Evolutionary conservation across 2,797 vertebrate genomes (phyloP).

Genomic region (Choloepus didactylus): DNA sequence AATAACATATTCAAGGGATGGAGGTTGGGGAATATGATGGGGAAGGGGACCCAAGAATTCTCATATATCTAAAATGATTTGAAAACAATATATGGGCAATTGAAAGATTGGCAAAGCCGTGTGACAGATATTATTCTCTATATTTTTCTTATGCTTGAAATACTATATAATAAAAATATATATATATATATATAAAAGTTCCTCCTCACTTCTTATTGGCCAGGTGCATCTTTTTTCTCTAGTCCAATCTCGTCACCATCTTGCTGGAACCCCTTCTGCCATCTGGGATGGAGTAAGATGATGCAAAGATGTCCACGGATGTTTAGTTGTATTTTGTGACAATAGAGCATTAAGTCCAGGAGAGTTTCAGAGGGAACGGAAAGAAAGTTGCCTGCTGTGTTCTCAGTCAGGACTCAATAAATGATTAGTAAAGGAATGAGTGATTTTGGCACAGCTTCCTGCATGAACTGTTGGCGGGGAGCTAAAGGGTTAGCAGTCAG

Average conservation of each 20-base stretch:
- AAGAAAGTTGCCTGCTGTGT: not conserved
- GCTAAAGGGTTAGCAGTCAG: not conserved
- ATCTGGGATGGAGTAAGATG: not conserved
- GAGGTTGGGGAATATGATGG: not conserved
- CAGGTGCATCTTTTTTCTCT: not conserved
- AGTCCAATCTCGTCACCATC: not conserved
- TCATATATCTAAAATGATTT: not conserved
- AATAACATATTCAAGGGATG: not conserved
- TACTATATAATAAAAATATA: not conserved
- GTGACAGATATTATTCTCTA: not conserved
- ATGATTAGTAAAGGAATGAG: fast-evolving
- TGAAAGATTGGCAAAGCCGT: not conserved
- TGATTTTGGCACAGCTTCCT: not conserved
- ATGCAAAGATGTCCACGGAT: not conserved
- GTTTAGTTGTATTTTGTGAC: not conserved
- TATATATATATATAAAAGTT: not conserved
- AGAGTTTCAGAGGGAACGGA: not conserved
- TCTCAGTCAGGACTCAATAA: not conserved
- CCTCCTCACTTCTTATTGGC: not conserved
- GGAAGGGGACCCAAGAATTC: not conserved
- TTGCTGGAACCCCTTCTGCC: not conserved
- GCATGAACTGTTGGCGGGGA: fast-evolving
- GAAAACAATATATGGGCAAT: not conserved
- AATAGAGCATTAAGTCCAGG: not conserved
- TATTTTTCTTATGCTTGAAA: constrained; percentile 20